Evolutionary conservation across 2,113 vertebrate genomes (phyloP), one percentile per base, ranked within the genome.

Genomic region (Aplodontia rufa): DNA sequence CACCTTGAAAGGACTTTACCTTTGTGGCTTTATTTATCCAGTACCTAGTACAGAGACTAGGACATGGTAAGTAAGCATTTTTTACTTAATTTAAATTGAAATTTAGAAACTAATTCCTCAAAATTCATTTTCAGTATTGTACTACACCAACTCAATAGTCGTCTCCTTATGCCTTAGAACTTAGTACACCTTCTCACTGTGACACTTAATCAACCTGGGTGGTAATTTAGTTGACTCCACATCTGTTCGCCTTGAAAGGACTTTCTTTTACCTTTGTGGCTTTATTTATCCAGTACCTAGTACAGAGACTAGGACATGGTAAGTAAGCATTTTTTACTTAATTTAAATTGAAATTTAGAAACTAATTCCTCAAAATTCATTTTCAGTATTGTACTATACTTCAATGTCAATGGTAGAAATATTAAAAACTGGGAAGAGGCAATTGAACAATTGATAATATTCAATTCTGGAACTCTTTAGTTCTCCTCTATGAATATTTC

Each of bases 121-220:
- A 81, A 91, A 74, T 72, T 94, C 45, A 86, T 28, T 86, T 89
- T 91, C 51, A n/a, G 24, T 62, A 69, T 88, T 37, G 71, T 49
- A 89, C 28, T 51, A 42, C 30, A 86, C 28, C 55, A 47, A 42
- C 19, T 24, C 49, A 78, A 13, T 32, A 82, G 53, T 64, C 45
- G 53, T 32, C 47, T 62, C 62, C 17, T 22, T 9, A 42, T 4
- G 14, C 24, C 37, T 84, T 19, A 53, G 47, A 85, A 80, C 4
- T 55, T n/a, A 71, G 28, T 47, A 40, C 55, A 74, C 53, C n/a
- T 91, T 71, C n/a, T 55, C 32, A 47, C 0, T n/a, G 6, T 51
- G 13, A 62, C 24, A 84, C 19, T 84, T 79, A n/a, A 84, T 28
- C 89, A 94, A 24, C 22, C 12, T 45, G n/a, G 14, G 4, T 32